These are phyloP conservation scores for Callyntrura sp. DNA, from an alignment of 2,888 invertebrate genomes.

Conservation along the genomic window DNA sequence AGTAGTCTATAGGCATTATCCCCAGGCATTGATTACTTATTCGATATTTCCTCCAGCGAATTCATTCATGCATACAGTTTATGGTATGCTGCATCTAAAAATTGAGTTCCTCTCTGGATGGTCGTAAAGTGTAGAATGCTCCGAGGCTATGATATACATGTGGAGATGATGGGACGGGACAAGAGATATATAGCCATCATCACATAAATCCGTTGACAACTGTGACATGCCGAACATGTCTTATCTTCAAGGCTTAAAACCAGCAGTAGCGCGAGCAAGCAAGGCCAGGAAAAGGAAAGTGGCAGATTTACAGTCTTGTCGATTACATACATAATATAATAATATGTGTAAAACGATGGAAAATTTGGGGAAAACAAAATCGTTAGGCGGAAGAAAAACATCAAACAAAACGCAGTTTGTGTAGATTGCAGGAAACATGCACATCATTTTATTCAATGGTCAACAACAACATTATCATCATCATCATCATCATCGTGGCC, in stretches of 20 bases:
- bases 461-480: neutral
- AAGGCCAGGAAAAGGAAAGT: neutral
- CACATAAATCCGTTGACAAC: conserved; percentile 11
- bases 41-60: conserved; percentile 40
- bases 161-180: neutral
- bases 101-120: neutral
- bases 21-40: neutral
- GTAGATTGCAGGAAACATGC: neutral
- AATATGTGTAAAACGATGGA: neutral
- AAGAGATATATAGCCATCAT: neutral
- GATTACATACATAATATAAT: conserved; percentile 1
- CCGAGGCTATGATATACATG: neutral
- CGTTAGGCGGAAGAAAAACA: neutral
- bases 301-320: conserved; percentile 9
- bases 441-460: conserved; percentile 1
- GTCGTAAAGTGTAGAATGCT: neutral
- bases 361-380: conserved; percentile 11
- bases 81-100: neutral
- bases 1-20: neutral
- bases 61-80: neutral
- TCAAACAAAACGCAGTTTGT: conserved; percentile 19
- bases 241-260: neutral
- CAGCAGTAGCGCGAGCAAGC: neutral
- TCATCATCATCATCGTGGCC: neutral
- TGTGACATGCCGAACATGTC: conserved; percentile 22